Conservation (phyloP, 2,113 vertebrate genomes). For the Ochotona curzoniae region DNA sequence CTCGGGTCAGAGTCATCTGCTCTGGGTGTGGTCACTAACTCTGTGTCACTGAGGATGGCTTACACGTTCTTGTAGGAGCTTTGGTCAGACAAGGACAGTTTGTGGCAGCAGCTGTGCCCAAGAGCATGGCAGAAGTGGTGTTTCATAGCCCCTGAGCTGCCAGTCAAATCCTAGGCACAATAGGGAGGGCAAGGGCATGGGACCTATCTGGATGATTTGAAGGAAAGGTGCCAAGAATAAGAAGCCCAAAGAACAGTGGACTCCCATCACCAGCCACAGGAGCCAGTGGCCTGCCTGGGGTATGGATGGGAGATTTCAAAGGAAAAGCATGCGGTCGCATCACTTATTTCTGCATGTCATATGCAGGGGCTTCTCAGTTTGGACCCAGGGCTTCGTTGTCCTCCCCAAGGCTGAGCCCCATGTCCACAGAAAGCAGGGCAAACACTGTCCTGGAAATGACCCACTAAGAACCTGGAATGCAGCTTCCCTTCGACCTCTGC, state of each 20-base stretch:
- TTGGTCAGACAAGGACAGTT: neutral
- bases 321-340: neutral
- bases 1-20: neutral
- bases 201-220: neutral
- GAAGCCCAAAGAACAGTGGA: neutral
- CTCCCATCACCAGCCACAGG: neutral
- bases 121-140: neutral
- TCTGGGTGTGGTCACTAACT: neutral
- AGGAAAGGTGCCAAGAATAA: neutral
- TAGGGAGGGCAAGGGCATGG: neutral
- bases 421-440: neutral
- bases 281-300: fast-evolving
- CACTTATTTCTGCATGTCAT: neutral
- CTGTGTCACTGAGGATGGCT: neutral
- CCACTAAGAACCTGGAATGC: neutral
- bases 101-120: neutral
- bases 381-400: too few relatives aligned
- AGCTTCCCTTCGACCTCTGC: neutral
- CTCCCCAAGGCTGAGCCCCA: too few relatives aligned
- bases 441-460: neutral
- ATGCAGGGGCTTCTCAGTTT: too few relatives aligned
- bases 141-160: neutral
- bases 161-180: neutral
- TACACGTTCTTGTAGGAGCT: neutral
- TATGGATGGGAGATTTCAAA: neutral